Percentiles rank a stretch among this genome's conserved stretches.
Conservation (phyloP, 2,888 invertebrate species). For the Myopa testacea region DNA sequence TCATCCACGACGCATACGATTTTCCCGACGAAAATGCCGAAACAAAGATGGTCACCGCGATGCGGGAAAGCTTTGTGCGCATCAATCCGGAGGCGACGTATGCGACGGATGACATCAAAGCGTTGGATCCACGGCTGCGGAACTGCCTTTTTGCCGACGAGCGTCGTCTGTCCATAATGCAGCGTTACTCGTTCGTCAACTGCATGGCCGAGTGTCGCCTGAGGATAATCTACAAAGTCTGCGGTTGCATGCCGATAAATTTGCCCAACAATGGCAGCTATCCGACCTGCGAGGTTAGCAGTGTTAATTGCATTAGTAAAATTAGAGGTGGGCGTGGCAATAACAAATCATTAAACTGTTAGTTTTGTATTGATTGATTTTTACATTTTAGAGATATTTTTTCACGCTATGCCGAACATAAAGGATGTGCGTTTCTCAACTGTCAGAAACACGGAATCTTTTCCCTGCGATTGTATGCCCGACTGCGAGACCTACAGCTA, state of each 20-base stretch:
- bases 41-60: constrained; percentile 72
- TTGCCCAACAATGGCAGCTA: constrained; percentile 68
- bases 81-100: constrained; percentile 76
- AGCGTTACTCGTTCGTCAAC: constrained; percentile 75
- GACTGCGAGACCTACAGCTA: constrained; percentile 76
- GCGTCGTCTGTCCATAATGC: constrained; percentile 61
- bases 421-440: constrained; percentile 54
- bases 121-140: constrained; percentile 69
- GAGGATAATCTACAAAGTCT: constrained; percentile 67
- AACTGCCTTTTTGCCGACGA: constrained; percentile 75
- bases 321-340: constrained; percentile 60
- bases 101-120: constrained; percentile 71
- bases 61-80: constrained; percentile 73
- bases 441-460: constrained; percentile 51
- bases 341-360: not conserved
- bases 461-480: constrained; percentile 72
- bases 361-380: not conserved
- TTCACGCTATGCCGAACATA: constrained; percentile 67
- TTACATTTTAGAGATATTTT: constrained; percentile 50
- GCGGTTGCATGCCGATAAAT: constrained; percentile 75
- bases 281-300: constrained; percentile 55
- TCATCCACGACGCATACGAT: constrained; percentile 76
- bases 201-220: constrained; percentile 74
- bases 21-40: constrained; percentile 75
- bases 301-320: constrained; percentile 58